These are phyloP conservation scores for Microhierax caerulescens DNA, from an alignment of 2,797 vertebrate species.

Conservation along the genomic window DNA sequence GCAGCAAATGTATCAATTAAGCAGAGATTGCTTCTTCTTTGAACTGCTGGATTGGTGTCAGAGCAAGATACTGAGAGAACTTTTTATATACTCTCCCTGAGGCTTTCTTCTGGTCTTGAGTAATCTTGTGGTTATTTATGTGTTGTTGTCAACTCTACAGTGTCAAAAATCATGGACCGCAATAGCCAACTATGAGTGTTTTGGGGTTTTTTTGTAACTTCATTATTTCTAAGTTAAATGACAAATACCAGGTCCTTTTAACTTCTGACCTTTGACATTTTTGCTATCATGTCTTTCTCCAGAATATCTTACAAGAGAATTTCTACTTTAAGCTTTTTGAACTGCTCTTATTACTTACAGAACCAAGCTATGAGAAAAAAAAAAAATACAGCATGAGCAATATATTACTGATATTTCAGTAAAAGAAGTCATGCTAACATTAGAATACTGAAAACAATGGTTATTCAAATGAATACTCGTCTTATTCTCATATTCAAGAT, in stretches of 20 bases:
- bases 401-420: background rate
- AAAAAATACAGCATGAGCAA: background rate
- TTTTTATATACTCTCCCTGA: background rate
- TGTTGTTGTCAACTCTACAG: background rate
- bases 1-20: background rate
- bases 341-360: background rate
- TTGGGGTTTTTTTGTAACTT: background rate
- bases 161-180: background rate
- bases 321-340: background rate
- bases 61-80: background rate
- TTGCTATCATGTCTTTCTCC: background rate
- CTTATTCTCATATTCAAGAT: background rate
- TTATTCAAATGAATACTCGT: background rate
- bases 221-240: background rate
- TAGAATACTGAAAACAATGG: background rate
- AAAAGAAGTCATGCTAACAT: background rate
- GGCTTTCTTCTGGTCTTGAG: background rate
- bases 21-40: background rate
- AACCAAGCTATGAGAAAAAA: background rate
- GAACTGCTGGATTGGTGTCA: background rate
- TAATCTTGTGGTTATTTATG: background rate
- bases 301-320: background rate
- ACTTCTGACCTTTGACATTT: background rate
- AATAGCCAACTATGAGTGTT: background rate
- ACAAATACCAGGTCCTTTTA: background rate